Evolutionary conservation across 2,113 vertebrate species (phyloP).

Genomic region (Solenodon paradoxus): DNA sequence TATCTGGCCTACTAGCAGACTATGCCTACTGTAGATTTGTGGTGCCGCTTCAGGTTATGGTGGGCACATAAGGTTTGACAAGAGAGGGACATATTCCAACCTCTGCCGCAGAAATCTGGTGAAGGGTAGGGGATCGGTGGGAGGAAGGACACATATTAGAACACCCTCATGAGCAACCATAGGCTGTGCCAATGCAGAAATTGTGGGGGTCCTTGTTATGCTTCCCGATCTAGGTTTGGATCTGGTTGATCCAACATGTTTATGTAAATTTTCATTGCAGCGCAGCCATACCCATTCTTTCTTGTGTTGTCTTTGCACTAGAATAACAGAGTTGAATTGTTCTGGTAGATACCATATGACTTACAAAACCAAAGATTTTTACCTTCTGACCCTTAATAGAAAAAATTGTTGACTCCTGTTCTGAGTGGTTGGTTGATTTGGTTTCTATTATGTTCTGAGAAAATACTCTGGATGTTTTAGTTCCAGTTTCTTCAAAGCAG

Average conservation of each 20-base stretch:
- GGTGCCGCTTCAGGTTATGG: neutral
- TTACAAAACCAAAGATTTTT: neutral
- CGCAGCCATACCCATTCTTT: neutral
- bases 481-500: neutral
- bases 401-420: neutral
- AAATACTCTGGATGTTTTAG: neutral
- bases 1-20: neutral
- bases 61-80: neutral
- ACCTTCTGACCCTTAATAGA: neutral
- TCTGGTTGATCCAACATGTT: neutral
- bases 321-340: neutral
- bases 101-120: neutral
- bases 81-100: neutral
- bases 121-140: neutral
- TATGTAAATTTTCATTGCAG: neutral
- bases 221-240: neutral
- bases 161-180: neutral
- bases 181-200: neutral
- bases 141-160: neutral
- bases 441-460: neutral
- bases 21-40: neutral
- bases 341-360: neutral
- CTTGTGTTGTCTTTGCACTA: neutral
- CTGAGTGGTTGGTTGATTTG: neutral
- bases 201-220: neutral